Evolutionary conservation across 2,888 invertebrate genomes (phyloP).

Genomic region (Cistogaster globosa): DNA sequence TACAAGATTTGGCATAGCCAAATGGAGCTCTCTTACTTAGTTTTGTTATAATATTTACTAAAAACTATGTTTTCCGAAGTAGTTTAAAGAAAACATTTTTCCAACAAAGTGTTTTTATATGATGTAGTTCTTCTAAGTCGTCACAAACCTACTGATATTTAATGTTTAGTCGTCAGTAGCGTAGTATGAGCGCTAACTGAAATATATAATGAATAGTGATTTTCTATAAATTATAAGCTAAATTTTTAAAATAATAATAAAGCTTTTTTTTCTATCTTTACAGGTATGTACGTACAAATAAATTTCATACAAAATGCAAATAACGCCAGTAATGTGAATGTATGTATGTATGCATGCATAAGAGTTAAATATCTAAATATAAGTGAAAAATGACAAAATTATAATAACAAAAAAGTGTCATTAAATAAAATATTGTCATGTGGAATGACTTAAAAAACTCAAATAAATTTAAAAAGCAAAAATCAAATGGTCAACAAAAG

Average conservation of each 20-base stretch:
- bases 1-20: too few relatives aligned
- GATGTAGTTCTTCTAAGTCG: too few relatives aligned
- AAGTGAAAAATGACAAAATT: constrained; percentile 28
- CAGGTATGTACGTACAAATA: constrained; percentile 58
- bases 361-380: constrained; percentile 3
- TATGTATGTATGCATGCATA: not conserved
- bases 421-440: constrained; percentile 62
- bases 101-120: too few relatives aligned
- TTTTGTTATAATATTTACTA: too few relatives aligned
- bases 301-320: not conserved
- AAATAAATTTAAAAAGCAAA: constrained; percentile 44
- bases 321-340: not conserved
- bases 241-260: not conserved
- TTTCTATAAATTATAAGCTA: not conserved
- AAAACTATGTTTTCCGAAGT: too few relatives aligned
- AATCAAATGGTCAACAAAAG: constrained; percentile 31
- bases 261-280: constrained; percentile 33
- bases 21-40: too few relatives aligned
- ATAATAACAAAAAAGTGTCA: constrained; percentile 18
- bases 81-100: too few relatives aligned
- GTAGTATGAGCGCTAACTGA: too few relatives aligned
- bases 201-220: too few relatives aligned
- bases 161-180: too few relatives aligned
- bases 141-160: too few relatives aligned
- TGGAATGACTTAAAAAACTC: constrained; percentile 52